Evolutionary conservation across 1,140 invertebrate genomes (phyloP).

Genomic region (Periplaneta americana): DNA sequence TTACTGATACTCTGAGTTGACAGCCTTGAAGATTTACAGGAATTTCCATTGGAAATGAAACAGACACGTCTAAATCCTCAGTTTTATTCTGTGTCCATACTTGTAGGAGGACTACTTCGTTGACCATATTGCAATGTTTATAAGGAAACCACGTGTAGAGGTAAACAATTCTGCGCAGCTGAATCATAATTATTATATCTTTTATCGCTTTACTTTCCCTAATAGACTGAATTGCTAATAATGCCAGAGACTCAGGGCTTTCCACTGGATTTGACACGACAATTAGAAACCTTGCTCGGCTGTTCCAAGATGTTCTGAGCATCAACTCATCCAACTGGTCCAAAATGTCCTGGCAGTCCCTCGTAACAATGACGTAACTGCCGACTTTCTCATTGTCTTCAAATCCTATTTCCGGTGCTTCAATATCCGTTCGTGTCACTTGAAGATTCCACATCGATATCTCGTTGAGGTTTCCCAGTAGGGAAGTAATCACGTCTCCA

Average conservation of each 20-base stretch:
- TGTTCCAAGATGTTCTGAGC: neutral
- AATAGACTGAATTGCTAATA: no score
- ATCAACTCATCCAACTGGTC: neutral
- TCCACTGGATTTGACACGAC: neutral
- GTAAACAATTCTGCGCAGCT: no score
- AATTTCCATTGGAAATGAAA: no score
- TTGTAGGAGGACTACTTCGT: no score
- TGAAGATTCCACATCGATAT: neutral
- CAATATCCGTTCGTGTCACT: neutral
- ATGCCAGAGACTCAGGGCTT: neutral
- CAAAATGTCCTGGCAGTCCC: neutral
- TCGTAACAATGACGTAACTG: neutral
- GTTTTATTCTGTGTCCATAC: no score
- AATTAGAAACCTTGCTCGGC: neutral
- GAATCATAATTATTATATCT: no score
- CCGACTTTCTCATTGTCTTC: neutral
- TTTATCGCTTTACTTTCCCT: no score
- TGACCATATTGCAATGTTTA: no score
- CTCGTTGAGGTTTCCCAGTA: neutral
- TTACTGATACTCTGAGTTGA: neutral
- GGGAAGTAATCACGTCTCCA: neutral
- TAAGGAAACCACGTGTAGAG: neutral
- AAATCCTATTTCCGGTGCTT: neutral
- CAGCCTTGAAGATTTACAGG: no score
- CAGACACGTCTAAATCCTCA: no score